phyloP scores from a whole-genome alignment of 1,140 invertebrate genomes.

The Cherax destructor region DNA sequence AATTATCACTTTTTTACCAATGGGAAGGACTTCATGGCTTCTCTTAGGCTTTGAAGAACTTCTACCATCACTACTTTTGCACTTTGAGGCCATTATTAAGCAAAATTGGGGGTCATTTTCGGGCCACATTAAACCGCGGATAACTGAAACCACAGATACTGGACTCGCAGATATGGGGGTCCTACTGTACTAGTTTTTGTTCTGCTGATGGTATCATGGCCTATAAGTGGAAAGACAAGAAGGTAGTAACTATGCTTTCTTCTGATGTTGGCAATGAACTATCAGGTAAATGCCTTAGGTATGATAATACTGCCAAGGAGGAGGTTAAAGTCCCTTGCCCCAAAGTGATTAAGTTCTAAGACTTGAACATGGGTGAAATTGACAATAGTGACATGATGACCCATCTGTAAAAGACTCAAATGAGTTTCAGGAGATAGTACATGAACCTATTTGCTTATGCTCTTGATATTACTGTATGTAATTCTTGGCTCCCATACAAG shows the following conservation, averaged over 20 bases:
- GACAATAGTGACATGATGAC: conserved; percentile 55
- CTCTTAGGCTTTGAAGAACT: no score
- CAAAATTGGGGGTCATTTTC: no score
- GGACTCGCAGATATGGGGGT: no score
- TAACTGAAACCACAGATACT: no score
- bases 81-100: no score
- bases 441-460: conserved; percentile 40
- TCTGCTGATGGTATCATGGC: conserved; percentile 34
- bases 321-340: conserved; percentile 48
- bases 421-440: conserved; percentile 51
- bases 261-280: conserved; percentile 13
- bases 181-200: no score
- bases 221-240: conserved; percentile 39
- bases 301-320: conserved; percentile 45
- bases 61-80: no score
- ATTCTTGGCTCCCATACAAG: conserved; percentile 28
- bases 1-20: no score
- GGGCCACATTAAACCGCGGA: no score
- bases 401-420: conserved; percentile 32
- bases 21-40: no score
- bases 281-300: not conserved
- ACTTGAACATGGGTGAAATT: conserved; percentile 37
- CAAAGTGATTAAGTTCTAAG: conserved; percentile 26
- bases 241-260: no score
- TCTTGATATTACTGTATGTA: conserved; percentile 10